Evolutionary conservation across 2,797 vertebrate genomes (phyloP).

Genomic region (Darevskia mixta): DNA sequence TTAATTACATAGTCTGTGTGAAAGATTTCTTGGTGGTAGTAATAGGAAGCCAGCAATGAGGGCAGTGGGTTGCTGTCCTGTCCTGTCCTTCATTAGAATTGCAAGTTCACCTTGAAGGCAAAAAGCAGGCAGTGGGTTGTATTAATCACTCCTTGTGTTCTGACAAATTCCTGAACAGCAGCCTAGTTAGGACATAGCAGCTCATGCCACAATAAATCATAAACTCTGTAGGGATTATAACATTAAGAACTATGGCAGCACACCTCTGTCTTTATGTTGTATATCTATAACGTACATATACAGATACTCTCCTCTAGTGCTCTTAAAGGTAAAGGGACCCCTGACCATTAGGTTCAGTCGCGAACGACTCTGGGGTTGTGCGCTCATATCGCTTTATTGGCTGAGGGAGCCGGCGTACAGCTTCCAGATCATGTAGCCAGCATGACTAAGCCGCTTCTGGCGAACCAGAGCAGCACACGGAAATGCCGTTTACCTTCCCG

Average conservation of each 20-base stretch:
- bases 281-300: too few relatives aligned
- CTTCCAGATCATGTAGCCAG: too few relatives aligned
- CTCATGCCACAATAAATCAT: background rate
- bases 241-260: background rate
- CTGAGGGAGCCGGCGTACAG: too few relatives aligned
- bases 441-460: too few relatives aligned
- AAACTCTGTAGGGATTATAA: background rate
- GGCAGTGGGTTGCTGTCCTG: background rate
- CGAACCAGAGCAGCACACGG: too few relatives aligned
- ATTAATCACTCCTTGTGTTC: background rate
- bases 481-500: too few relatives aligned
- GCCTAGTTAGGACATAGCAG: background rate
- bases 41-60: background rate
- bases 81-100: conserved; percentile 23
- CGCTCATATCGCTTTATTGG: too few relatives aligned
- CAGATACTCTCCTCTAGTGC: background rate
- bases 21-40: background rate
- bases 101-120: conserved; percentile 15
- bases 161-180: background rate
- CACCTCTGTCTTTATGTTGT: too few relatives aligned
- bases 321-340: too few relatives aligned
- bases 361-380: too few relatives aligned
- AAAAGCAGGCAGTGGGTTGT: background rate
- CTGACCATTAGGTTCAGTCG: too few relatives aligned
- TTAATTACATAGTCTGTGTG: background rate